Base-by-base conservation (phyloP, 2,888 invertebrate genomes). In the Hypena proboscidalis region DNA sequence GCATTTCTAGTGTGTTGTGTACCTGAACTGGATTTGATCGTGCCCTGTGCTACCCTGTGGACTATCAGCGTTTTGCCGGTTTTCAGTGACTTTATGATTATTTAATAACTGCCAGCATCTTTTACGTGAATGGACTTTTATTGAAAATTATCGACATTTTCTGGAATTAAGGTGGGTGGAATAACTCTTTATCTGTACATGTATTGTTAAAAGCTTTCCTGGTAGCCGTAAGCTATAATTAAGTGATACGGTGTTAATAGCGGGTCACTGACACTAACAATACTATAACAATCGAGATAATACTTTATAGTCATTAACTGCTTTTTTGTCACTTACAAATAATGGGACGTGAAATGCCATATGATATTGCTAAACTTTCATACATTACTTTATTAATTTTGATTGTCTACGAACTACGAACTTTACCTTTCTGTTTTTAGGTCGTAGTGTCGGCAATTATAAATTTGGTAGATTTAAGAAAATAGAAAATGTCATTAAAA, bases 11-110 rank as follows among this genome's bases (percentile, higher is more conserved):
- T 70, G 84, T 86, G 80, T 76, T 80, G 69, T 80, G 85, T 80
- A 80, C 70, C 67, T 65, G 74, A 77, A 83, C 83, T 80, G 85
- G 86, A 86, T 87, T 82, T 80, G 61, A 58, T 64, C 68, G 70
- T 77, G 68, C 49, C 56, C 56, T 76, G 85, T 83, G 80, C 60
- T 68, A 62, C 62, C 44, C 46, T 67, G 71, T 76, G 78, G 64
- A 80, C 79, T 58, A 50, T 43, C 19, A 31, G 29, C 43, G 50
- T 44, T 55, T 41, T 37, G 3, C 41, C 45, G 42, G 23, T 44
- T 65, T 61, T 61, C 42, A 53, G 64, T 64, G 64, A 64, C 56
- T 64, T 35, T 68, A 71, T 75, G 72, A 75, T 75, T 74, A 61
- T 69, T 67, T 50, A 61, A 67, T 73, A 60, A 60, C 63, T 58